Evolutionary conservation across 2,797 vertebrate species (phyloP).

Genomic region (Thripadectes ignobilis): DNA sequence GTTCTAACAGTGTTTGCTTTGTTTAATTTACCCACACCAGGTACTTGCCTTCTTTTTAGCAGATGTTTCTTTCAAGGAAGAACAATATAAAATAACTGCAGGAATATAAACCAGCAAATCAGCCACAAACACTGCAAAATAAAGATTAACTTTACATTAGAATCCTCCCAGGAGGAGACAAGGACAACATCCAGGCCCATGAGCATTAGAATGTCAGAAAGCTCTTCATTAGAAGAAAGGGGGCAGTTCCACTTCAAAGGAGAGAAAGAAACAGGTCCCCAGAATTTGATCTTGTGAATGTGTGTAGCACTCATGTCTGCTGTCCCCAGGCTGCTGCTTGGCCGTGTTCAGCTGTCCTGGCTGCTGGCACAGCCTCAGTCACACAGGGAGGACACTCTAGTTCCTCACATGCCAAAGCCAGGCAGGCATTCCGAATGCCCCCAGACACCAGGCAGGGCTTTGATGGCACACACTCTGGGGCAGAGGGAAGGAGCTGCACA

Average conservation of each 20-base stretch:
- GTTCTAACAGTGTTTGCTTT: neutral
- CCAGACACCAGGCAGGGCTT: neutral
- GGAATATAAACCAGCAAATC: constrained; percentile 93
- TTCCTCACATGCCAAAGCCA: constrained; percentile 54
- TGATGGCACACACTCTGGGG: neutral
- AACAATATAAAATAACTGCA: constrained; percentile 90
- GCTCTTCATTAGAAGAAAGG: neutral
- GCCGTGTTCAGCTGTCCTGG: constrained; percentile 58
- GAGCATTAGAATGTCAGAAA: neutral
- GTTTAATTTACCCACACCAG: neutral
- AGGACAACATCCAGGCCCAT: neutral
- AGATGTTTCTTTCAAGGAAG: constrained; percentile 84
- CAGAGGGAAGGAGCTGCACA: neutral
- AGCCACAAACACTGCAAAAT: constrained; percentile 87
- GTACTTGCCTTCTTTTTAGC: constrained; percentile 86
- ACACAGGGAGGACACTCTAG: constrained; percentile 13
- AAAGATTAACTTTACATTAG: neutral
- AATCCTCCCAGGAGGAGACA: neutral
- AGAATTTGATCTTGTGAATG: constrained; percentile 64
- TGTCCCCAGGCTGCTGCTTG: constrained; percentile 51
- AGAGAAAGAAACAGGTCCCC: constrained; percentile 1
- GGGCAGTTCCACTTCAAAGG: constrained; percentile 43
- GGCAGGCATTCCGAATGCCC: constrained; percentile 46
- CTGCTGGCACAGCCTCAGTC: constrained; percentile 68
- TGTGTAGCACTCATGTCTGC: constrained; percentile 36